Evolutionary conservation across 2,113 vertebrate genomes (phyloP), one percentile per base, ranked within the genome.

Genomic region (Andinoacara biseriatus): DNA sequence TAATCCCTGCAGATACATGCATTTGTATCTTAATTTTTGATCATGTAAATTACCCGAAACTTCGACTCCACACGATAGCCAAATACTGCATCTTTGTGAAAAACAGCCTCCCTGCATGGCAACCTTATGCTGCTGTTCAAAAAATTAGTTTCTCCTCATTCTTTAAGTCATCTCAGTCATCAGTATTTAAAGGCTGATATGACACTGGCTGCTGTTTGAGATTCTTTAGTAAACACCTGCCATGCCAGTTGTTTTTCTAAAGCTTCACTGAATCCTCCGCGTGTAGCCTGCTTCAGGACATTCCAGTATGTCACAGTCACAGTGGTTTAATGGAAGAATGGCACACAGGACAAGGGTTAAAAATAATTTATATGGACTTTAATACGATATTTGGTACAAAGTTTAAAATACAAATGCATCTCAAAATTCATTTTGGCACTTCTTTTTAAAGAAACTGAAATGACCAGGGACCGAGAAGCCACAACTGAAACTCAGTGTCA

Each of bases 311-410:
- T 49, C 24, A 67, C 17, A 33, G 33, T 7, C 33, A 33, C 33
- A 49, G 15, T 7, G 49, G 15, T 17, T 49, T 40, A 67, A 74
- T 54, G 24, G 26, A 67, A 77, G 29, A 59, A 75, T 4, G 8
- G 14, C 17, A 72, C 35, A 67, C 13, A 18, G 65, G 43, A 74
- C 22, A 74, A 54, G 2, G 24, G 35, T 58, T 78, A 15, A 15
- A 65, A 78, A 81, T 74, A 4, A 80, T 81, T 74, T 67, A 85
- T 15, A 67, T 78, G 10, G 63, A 87, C 10, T 89, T 93, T 93
- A 93, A 86, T 90, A 83, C 22, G 75, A 80, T 62, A 57, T 33
- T 52, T 46, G 40, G 22, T 67, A 77, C 7, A 49, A 62, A 62
- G 15, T 60, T 17, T 57, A 78, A 43, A 74, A 59, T 80, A 87